A percentile compares a stretch with the other conserved stretches of the same genome.
Evolutionary conservation across 2,113 vertebrate genomes (phyloP).

Genomic region (Psammodynastes pulverulentus): DNA sequence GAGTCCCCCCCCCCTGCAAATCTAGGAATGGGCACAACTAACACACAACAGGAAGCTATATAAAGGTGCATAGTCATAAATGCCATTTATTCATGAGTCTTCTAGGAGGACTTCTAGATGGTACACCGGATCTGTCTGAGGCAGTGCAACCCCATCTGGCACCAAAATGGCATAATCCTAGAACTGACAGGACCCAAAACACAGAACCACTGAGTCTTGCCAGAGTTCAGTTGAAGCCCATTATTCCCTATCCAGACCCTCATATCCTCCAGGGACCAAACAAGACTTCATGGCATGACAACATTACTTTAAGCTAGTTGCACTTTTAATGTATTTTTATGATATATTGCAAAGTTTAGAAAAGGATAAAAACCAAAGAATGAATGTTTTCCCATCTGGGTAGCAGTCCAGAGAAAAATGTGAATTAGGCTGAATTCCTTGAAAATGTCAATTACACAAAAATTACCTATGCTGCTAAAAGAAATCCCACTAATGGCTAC

Average conservation of each 20-base stretch:
- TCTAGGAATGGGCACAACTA: background rate
- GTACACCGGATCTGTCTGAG: background rate
- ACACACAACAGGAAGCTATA: background rate
- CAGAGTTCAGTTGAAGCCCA: background rate
- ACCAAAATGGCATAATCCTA: background rate
- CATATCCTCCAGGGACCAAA: background rate
- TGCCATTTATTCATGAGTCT: background rate
- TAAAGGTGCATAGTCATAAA: background rate
- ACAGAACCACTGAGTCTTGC: background rate
- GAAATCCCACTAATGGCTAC: background rate
- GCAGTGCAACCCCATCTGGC: background rate
- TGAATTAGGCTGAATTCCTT: background rate
- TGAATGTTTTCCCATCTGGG: background rate
- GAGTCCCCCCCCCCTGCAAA: background rate
- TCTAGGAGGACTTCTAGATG: background rate
- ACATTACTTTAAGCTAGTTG: background rate
- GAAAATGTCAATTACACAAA: background rate
- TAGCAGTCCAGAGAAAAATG: background rate
- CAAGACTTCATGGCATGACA: background rate
- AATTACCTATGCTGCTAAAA: background rate
- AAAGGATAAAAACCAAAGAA: background rate
- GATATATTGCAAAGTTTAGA: background rate
- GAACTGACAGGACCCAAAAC: background rate
- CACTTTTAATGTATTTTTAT: background rate
- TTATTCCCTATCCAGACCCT: background rate